Conservation (phyloP, 1,140 invertebrate species). For the Spodoptera frugiperda region DNA sequence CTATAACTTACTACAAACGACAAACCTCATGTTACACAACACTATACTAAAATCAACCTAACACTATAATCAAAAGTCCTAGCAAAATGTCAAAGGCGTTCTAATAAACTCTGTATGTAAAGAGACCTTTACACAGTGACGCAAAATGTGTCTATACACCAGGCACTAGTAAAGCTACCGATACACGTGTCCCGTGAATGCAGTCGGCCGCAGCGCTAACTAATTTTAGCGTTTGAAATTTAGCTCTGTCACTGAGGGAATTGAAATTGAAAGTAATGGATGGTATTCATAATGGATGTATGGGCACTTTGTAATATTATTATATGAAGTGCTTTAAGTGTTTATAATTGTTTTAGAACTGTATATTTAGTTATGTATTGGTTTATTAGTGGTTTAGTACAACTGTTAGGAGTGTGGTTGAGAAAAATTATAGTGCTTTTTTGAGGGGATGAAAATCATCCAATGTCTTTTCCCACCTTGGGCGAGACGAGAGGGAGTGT, state of each 20-base stretch:
- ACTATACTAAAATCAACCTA: too few species aligned
- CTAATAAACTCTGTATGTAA: not conserved
- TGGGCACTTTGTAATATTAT: not conserved
- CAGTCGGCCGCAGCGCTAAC: not conserved
- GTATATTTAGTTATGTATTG: too few species aligned
- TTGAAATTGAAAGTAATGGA: not conserved
- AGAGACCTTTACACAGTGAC: not conserved
- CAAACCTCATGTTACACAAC: too few species aligned
- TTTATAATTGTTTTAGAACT: not conserved
- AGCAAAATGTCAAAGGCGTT: too few species aligned
- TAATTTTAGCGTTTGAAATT: not conserved
- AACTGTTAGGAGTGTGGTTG: too few species aligned
- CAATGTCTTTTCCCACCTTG: too few species aligned
- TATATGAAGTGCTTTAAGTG: not conserved
- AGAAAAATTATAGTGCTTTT: too few species aligned
- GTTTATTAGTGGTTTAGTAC: too few species aligned
- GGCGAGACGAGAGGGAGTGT: too few species aligned
- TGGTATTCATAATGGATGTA: not conserved
- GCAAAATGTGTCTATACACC: not conserved
- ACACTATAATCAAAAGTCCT: too few species aligned
- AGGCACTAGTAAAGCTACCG: not conserved
- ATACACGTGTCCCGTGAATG: not conserved
- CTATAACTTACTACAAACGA: too few species aligned
- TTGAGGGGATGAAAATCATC: too few species aligned
- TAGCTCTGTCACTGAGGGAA: conserved; percentile 5